Evolutionary conservation across 2,113 vertebrate genomes (phyloP), one percentile per base, ranked within the genome.

Genomic region (Pelusios castaneus): DNA sequence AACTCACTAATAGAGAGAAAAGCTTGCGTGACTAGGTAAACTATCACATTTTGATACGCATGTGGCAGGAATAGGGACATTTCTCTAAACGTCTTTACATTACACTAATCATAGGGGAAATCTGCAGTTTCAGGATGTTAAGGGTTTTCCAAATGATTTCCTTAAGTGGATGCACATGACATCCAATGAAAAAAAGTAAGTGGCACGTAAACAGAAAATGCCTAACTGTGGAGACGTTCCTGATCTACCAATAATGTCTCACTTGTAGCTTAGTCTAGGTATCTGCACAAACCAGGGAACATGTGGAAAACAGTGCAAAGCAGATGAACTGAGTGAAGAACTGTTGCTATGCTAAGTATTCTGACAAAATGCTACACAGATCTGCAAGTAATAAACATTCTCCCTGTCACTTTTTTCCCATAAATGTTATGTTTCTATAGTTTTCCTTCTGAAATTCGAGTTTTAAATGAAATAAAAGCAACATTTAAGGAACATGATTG

Each of bases 231-330:
- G 34, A 21, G 82, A 70, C 56, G 79, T 29, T 76, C 93, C 84
- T 16, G 6, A 78, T 49, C 22, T 8, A 88, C 60, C 13, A 47
- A 88, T 86, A 88, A 14, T 22, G 80, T 51, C 21, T 94, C 70
- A 31, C 29, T 24, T 54, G 6, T 34, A 89, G 31, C 7, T 78
- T 91, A 80, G 90, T 82, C 86, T 82, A 84, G 19, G 47, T 63
- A 80, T 17, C 91, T 85, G 38, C 3, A 41, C 4, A 34, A 88
- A 31, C 25, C 31, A 92, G 3, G 5, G 10, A 89, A 45, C 27
- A 81, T 91, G 88, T 83, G 63, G 19, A 14, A 45, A 92, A 73
- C 58, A 41, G 34, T 60, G 38, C 29, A 85, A 91, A 96, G 76
- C 52, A 4, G 14, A 73, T 38, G 25, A 93, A 38, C 67, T 10